Percentiles rank a stretch among this genome's conserved stretches.
Conservation (phyloP, 2,113 vertebrate genomes). For the Grus americana region DNA sequence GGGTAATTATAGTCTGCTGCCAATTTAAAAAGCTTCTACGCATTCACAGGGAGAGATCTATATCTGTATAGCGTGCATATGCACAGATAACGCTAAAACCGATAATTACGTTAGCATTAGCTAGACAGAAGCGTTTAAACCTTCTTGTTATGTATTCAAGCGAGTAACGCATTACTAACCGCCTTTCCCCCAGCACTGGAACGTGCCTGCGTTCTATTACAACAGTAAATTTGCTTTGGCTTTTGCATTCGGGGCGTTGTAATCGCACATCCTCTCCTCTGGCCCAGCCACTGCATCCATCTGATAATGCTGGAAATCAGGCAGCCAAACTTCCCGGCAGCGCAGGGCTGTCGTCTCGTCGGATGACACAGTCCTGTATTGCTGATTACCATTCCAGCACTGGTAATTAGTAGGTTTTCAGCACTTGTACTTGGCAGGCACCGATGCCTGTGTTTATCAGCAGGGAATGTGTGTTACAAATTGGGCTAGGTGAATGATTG, state of each 20-base stretch:
- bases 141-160: background rate
- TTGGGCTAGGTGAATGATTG: background rate
- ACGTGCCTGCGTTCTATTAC: accelerated
- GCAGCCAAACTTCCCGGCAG: background rate
- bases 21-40: background rate
- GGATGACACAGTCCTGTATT: accelerated
- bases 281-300: background rate
- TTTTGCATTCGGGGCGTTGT: background rate
- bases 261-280: background rate
- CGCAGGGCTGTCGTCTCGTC: background rate
- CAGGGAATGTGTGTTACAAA: background rate
- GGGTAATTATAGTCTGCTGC: background rate
- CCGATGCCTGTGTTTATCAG: background rate
- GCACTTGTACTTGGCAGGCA: background rate
- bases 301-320: background rate
- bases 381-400: background rate
- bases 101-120: background rate
- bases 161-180: accelerated
- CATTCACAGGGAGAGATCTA: accelerated
- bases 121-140: background rate
- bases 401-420: background rate
- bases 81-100: background rate
- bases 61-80: accelerated
- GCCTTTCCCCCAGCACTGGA: background rate
- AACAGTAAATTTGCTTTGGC: background rate